Evolutionary conservation across 2,797 vertebrate species (phyloP), one percentile per base, ranked within the genome.

Genomic region (Tragopan temminckii): DNA sequence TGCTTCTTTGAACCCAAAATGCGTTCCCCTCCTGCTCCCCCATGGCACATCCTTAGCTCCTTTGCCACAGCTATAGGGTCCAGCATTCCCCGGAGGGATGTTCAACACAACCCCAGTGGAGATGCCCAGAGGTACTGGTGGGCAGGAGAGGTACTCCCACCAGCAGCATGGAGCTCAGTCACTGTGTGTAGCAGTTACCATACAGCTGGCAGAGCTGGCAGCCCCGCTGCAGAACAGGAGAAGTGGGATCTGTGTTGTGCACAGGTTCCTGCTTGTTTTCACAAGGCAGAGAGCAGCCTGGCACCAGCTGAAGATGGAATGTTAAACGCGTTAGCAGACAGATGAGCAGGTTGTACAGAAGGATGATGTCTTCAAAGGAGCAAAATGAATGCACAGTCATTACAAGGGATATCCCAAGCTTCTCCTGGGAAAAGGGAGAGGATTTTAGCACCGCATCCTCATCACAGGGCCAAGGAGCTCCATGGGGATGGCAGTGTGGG

Each of bases 401-500:
- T 8, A 10, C 48, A 59, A n/a, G 31, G 62, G 20, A 31, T 27
- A 36, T 36, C 42, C 27, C 11, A 33, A 11, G 40, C 50, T 11
- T 5, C 21, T 52, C 35, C 29, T 13, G 31, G 31, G 45, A 79
- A 7, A 10, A 14, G 25, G 19, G 68, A 63, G 10, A 48, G 55
- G 66, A 48, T 59, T 53, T 36, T 7, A 48, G 27, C 20, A 4
- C 20, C 16, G 68, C 29, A 27, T 11, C 50, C 72, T 50, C 58
- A 36, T 12, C 18, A 2, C 35, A 7, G n/a, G n/a, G 14, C 31
- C 40, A 42, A 52, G 72, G 45, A 50, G 46, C 36, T 75, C 72
- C 1, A 17, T 0, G 2, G 52, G 40, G n/a, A 23, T 7, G 24
- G 50, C 11, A 0, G 4, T 59, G 53, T 27, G 24, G 23, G 48